These are phyloP conservation scores for Gobius niger DNA, from an alignment of 2,113 vertebrate genomes.

Conservation along the genomic window DNA sequence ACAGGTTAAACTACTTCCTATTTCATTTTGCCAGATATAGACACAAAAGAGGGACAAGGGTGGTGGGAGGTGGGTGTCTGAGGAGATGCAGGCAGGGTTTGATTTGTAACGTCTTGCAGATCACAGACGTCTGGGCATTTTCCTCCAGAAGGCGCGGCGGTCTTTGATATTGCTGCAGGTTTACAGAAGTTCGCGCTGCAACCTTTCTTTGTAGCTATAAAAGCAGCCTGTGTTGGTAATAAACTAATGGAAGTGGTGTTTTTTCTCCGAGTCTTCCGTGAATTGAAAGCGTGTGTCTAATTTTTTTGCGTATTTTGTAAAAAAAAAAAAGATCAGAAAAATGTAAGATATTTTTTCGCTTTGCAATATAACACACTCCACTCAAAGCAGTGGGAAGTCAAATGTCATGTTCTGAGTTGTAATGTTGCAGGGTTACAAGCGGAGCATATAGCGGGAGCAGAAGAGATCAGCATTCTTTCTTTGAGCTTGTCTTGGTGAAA, in stretches of 20 bases:
- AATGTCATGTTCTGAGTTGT: neutral
- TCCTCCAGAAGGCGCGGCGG: constrained; percentile 56
- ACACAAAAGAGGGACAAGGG: constrained; percentile 38
- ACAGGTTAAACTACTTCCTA: constrained; percentile 63
- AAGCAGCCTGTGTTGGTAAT: constrained; percentile 36
- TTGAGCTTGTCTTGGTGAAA: neutral
- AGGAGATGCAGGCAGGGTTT: constrained; percentile 62
- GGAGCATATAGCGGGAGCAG: neutral
- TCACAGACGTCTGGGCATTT: constrained; percentile 64
- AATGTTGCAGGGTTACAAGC: neutral
- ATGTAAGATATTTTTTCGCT: no score
- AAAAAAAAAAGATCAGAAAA: no score
- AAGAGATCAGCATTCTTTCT: neutral
- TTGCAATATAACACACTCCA: neutral
- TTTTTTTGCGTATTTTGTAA: neutral
- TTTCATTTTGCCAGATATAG: constrained; percentile 65
- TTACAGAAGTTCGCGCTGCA: constrained; percentile 56
- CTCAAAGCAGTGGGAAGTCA: neutral
- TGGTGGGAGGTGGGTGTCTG: constrained; percentile 16
- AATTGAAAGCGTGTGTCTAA: neutral
- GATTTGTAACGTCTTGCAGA: constrained; percentile 66
- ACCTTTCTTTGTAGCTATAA: constrained; percentile 65
- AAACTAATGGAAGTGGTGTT: neutral
- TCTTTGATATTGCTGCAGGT: constrained; percentile 67
- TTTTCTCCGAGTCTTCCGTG: neutral